Evolutionary conservation across 1,140 invertebrate genomes (phyloP), one percentile per base, ranked within the genome.

Genomic region (Drosophila navojoa): DNA sequence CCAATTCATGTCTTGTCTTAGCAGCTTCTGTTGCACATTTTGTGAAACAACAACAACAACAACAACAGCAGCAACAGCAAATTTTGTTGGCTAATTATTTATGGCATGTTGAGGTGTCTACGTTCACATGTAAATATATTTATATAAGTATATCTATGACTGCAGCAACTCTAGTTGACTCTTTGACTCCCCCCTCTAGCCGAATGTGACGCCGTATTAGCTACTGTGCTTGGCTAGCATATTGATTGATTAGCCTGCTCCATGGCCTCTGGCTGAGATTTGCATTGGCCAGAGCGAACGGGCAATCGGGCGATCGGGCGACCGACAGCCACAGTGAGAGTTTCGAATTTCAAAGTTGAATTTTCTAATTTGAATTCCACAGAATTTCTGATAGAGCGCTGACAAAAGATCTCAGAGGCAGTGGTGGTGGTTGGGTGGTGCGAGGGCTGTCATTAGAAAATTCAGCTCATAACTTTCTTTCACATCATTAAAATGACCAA

Each of bases 231-330:
- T 15, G 35, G 27, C 53, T 7, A 25, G n/a, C 19, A 59, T 59
- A 74, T 77, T 77, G 75, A 77, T 77, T 77, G 75, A 77, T 77
- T 77, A 69, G 63, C 70, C 58, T 63, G 19, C 52, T 40, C 32
- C 13, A 52, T 54, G 52, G 59, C 75, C 71, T 53, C 54, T 53
- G 64, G 75, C 71, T 19, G 35, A 74, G 71, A 69, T 77, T 77
- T 77, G 75, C 75, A 77, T 74, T 38, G 35, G 57, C 42, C 35
- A 27, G 25, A 45, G 15, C 6, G 42, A 45, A 15, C 42, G 42
- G n/a, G 1, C 13, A n/a, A 15, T 1, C n/a, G 42, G 4, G 1
- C 19, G 19, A 22, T 3, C 19, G 19, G 3, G 19, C 19, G 19
- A 22, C 19, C 19, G 13, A 5, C 6, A 44, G 42, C 4, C 5